Conservation (phyloP, 2,888 invertebrate species). For the Byasa hedistus region DNA sequence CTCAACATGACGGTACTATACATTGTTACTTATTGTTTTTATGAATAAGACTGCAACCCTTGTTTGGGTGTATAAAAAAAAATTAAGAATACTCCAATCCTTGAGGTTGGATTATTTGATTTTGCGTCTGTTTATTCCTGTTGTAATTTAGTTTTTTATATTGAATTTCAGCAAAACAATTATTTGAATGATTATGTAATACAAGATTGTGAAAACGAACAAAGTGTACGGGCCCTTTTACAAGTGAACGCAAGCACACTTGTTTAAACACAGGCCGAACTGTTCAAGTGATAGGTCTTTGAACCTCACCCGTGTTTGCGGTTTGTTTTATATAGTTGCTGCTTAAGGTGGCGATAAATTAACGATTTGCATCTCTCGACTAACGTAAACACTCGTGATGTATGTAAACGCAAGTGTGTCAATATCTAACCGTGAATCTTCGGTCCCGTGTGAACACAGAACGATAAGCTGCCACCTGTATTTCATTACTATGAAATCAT, state of each 20-base stretch:
- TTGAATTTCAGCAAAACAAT: neutral
- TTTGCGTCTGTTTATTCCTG: neutral
- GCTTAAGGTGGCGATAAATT: slow-evolving; percentile 75
- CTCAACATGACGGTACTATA: too few relatives aligned
- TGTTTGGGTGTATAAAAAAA: too few relatives aligned
- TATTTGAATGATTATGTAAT: neutral
- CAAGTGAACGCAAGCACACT: slow-evolving; percentile 60
- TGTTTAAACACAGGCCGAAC: slow-evolving; percentile 71
- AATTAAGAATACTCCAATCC: too few relatives aligned
- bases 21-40: too few relatives aligned
- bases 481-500: neutral
- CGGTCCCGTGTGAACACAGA: slow-evolving; percentile 36
- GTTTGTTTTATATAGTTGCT: slow-evolving; percentile 73
- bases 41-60: too few relatives aligned
- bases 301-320: slow-evolving; percentile 70
- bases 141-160: neutral
- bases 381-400: slow-evolving; percentile 65
- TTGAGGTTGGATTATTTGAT: too few relatives aligned
- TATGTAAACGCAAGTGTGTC: slow-evolving; percentile 62
- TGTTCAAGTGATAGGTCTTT: slow-evolving; percentile 74
- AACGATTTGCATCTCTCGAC: slow-evolving; percentile 73
- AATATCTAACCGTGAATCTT: slow-evolving; percentile 53
- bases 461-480: slow-evolving; percentile 27
- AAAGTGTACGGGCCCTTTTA: slow-evolving; percentile 47
- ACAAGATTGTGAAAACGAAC: slow-evolving; percentile 5